Evolutionary conservation across 2,888 invertebrate species (phyloP), one percentile per base, ranked within the genome.

Genomic region (Digitonthophagus gazella): DNA sequence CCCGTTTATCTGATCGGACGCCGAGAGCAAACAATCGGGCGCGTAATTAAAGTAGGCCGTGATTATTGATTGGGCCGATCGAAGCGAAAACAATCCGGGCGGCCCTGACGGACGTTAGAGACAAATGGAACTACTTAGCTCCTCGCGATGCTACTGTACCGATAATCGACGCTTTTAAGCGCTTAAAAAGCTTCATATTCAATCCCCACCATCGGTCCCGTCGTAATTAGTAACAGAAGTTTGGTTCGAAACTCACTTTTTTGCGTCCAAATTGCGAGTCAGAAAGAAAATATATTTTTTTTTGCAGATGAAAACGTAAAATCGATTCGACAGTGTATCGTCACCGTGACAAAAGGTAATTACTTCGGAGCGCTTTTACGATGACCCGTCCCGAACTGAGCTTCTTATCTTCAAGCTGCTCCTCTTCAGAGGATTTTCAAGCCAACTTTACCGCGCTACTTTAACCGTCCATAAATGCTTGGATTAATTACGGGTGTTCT

Each of bases 71-170:
- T 75, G 77, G 73, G 71, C 71, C 71, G 74, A 75, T 76, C 73
- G 75, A 74, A 76, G 67, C 72, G 72, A 72, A 73, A 75, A 73
- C 72, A 73, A 72, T 76, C 58, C 8, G 11, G 15, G 58, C 58
- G 69, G 70, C 75, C 71, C 74, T 72, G 74, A 73, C 71, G 71
- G 74, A 70, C 74, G 72, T 71, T 72, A 75, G 72, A 74, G 75
- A 77, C 78, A 78, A 77, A 78, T 77, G 78, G 77, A 77, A 74
- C 77, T 78, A 78, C 78, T 78, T 78, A 79, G 77, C 76, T 73
- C 74, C 71, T 76, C 75, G 77, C 76, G 78, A 77, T 76, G 75
- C 74, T 72, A 72, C 75, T 75, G 64, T 76, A 77, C n/a, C 76
- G 78, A 78, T 78, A 78, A 78, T 44, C 6, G 28, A 44, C 11